Percentiles rank a stretch among this genome's conserved stretches.
These are phyloP conservation scores for Sweltsa coloradensis DNA, from an alignment of 1,140 invertebrate species.

Conservation along the genomic window DNA sequence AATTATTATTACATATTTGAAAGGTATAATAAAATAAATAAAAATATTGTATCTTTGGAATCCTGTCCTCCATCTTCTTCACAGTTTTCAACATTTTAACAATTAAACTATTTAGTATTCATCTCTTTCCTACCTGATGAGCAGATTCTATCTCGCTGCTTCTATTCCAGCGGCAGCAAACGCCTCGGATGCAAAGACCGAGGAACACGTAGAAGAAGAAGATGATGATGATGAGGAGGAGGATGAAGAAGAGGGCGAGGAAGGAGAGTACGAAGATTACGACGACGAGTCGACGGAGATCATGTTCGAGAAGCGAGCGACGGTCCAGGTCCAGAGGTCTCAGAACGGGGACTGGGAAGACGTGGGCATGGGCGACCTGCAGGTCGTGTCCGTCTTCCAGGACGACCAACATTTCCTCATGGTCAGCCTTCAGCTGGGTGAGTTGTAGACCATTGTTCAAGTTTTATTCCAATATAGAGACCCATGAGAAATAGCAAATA, in stretches of 20 bases:
- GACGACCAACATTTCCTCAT: no score
- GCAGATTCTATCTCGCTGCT: background rate
- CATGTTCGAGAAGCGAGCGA: slow-evolving; percentile 10
- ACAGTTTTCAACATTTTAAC: background rate
- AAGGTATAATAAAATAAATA: no score
- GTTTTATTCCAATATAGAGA: no score
- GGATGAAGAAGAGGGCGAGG: slow-evolving; percentile 19
- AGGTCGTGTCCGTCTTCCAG: slow-evolving; percentile 37
- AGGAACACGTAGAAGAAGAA: slow-evolving; percentile 18
- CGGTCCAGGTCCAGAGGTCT: slow-evolving; percentile 11
- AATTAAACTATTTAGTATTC: background rate
- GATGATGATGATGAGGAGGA: slow-evolving; percentile 26
- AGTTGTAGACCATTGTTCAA: no score
- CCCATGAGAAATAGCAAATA: no score
- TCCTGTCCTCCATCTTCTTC: slow-evolving; percentile 6
- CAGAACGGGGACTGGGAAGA: slow-evolving; percentile 20
- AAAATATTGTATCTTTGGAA: no score
- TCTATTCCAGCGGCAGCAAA: background rate
- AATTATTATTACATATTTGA: no score
- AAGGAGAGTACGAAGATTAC: slow-evolving; percentile 13
- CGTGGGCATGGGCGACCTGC: slow-evolving; percentile 31
- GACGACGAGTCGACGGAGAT: slow-evolving; percentile 24
- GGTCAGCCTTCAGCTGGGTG: no score
- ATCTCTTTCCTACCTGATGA: background rate
- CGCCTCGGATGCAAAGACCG: background rate